A percentile compares a stretch with the other conserved stretches of the same genome.
phyloP scores from a whole-genome alignment of 2,797 vertebrate genomes.

The Yasuhikotakia modesta region DNA sequence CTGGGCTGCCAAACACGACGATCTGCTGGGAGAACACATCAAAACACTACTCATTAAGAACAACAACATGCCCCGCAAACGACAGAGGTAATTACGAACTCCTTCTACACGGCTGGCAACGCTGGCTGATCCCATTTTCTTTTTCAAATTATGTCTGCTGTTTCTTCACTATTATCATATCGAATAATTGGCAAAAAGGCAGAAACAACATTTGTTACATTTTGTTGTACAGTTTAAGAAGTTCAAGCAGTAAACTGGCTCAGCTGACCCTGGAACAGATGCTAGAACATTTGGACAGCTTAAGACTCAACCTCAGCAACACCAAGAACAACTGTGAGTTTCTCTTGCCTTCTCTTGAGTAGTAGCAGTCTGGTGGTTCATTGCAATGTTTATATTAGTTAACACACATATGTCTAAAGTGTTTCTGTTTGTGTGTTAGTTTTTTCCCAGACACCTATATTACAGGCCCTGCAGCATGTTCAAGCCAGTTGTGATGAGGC shows the following conservation, averaged over 20 bases:
- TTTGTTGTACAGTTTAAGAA: slow-evolving; percentile 79
- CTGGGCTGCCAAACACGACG: slow-evolving; percentile 91
- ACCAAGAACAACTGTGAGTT: slow-evolving; percentile 90
- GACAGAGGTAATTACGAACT: slow-evolving; percentile 82
- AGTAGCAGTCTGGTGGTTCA: background rate
- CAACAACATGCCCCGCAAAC: slow-evolving; percentile 93
- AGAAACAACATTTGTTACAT: background rate
- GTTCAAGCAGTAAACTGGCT: slow-evolving; percentile 94
- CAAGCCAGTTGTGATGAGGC: slow-evolving; percentile 95
- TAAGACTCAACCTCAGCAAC: slow-evolving; percentile 90
- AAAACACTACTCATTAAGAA: slow-evolving; percentile 97
- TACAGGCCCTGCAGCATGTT: slow-evolving; percentile 88
- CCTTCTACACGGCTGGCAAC: background rate
- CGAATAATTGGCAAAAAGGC: background rate
- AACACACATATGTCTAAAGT: background rate
- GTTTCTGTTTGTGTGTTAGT: slow-evolving; percentile 62
- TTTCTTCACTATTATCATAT: background rate
- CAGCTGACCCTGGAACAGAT: slow-evolving; percentile 96
- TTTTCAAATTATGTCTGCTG: background rate
- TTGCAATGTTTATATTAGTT: background rate
- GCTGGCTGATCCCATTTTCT: background rate
- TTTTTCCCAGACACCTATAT: slow-evolving; percentile 80
- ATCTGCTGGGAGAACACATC: slow-evolving; percentile 90
- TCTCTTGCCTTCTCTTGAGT: background rate
- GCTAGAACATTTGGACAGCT: slow-evolving; percentile 91